Evolutionary conservation across 2,797 vertebrate species (phyloP).

Genomic region (Graptemys geographica): DNA sequence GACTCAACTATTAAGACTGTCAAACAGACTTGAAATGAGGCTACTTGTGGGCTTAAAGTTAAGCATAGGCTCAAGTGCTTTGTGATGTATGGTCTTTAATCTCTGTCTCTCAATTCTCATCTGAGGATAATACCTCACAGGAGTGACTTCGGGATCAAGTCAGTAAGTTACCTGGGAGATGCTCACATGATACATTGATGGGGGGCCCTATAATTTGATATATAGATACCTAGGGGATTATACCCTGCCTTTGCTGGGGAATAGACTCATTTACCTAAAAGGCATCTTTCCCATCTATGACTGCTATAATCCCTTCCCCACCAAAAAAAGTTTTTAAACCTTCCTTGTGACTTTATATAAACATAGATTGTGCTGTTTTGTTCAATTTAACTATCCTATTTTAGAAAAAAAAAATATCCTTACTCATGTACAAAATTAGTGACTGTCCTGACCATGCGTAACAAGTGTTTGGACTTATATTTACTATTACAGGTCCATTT

Average conservation of each 20-base stretch:
- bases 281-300: too few relatives aligned
- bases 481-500: too few relatives aligned
- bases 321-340: neutral
- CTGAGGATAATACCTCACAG: neutral
- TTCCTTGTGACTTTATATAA: neutral
- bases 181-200: neutral
- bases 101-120: too few relatives aligned
- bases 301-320: too few relatives aligned
- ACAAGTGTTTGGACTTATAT: neutral
- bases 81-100: neutral
- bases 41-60: neutral
- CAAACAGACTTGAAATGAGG: neutral
- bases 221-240: too few relatives aligned
- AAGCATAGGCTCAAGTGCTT: neutral
- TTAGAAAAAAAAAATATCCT: neutral
- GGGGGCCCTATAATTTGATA: neutral
- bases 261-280: too few relatives aligned
- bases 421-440: neutral
- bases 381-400: too few relatives aligned
- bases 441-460: neutral
- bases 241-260: too few relatives aligned
- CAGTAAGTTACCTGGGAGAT: neutral
- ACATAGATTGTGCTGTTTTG: too few relatives aligned
- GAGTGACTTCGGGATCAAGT: neutral
- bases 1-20: neutral